phyloP scores from a whole-genome alignment of 2,888 invertebrate species.

The Hoplodrina ambigua region DNA sequence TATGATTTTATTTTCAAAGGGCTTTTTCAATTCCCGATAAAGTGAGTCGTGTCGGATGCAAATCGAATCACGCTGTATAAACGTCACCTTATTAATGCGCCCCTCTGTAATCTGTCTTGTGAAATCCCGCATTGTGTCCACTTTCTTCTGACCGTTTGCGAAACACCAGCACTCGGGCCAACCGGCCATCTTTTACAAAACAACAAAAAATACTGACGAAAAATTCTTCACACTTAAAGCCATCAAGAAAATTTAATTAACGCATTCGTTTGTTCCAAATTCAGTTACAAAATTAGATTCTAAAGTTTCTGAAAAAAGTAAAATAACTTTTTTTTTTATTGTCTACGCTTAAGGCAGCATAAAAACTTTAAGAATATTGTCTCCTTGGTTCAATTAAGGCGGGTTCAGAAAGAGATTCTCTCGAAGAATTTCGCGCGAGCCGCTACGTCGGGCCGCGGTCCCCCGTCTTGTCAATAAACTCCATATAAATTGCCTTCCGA shows the following conservation, averaged over 20 bases:
- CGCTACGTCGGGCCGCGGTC: constrained; percentile 71
- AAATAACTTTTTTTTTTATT: constrained; percentile 61
- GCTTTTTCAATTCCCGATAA: background rate
- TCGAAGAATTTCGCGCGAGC: constrained; percentile 84
- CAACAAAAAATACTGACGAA: constrained; percentile 65
- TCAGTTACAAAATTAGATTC: constrained; percentile 46
- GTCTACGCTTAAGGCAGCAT: constrained; percentile 64
- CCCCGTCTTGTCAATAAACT: constrained; percentile 88
- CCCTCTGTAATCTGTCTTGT: constrained; percentile 88
- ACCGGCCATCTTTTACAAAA: constrained; percentile 50
- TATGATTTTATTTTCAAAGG: background rate
- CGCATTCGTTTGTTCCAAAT: constrained; percentile 33
- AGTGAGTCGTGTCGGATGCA: constrained; percentile 47
- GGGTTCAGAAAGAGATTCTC: constrained; percentile 79
- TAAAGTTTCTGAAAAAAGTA: constrained; percentile 50
- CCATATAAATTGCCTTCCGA: constrained; percentile 89
- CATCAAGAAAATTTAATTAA: constrained; percentile 54
- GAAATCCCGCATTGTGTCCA: constrained; percentile 86
- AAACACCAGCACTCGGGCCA: constrained; percentile 65
- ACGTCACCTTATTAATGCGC: constrained; percentile 82
- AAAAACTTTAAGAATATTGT: constrained; percentile 86
- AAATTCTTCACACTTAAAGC: constrained; percentile 54
- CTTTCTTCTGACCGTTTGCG: constrained; percentile 80
- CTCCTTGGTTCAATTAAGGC: constrained; percentile 85
- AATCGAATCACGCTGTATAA: constrained; percentile 73